A percentile compares a stretch with the other conserved stretches of the same genome.
phyloP scores from a whole-genome alignment of 2,888 invertebrate species.

The Hirtodrosophila histrioides region DNA sequence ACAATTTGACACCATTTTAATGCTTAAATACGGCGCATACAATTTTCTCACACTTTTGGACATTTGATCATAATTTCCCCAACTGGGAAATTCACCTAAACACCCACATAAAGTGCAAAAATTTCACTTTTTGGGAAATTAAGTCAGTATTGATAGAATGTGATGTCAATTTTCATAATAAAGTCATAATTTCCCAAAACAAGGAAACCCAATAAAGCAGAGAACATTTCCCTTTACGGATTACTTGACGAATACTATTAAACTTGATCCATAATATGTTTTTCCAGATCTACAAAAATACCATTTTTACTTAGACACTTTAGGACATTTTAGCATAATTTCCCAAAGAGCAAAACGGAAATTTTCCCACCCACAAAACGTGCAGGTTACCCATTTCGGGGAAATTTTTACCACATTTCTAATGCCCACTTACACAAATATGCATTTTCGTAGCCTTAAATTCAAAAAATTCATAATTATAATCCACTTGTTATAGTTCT shows the following conservation, averaged over 20 bases:
- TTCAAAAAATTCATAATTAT: conserved; percentile 31
- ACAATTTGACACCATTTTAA: conserved; percentile 69
- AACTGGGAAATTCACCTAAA: conserved; percentile 1
- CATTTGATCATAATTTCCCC: conserved; percentile 14
- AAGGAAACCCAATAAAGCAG: conserved; percentile 2
- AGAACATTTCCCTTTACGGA: too few species aligned
- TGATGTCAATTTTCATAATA: too few species aligned
- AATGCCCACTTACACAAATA: not conserved
- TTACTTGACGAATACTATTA: too few species aligned
- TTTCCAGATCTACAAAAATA: too few species aligned
- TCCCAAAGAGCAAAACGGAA: conserved; percentile 6
- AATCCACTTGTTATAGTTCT: conserved; percentile 56
- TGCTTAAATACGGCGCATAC: conserved; percentile 24
- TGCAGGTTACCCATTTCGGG: not conserved
- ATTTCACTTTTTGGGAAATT: too few species aligned
- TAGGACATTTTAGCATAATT: not conserved
- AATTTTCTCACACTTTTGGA: conserved; percentile 52
- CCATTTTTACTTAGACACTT: too few species aligned
- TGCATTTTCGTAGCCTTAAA: conserved; percentile 2
- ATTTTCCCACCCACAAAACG: too few species aligned
- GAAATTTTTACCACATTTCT: not conserved
- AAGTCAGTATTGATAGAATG: too few species aligned
- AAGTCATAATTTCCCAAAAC: conserved; percentile 7
- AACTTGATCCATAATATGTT: too few species aligned
- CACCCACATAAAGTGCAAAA: too few species aligned